Conservation (phyloP, 2,113 vertebrate species). For the Cyanoderma ruficeps region DNA sequence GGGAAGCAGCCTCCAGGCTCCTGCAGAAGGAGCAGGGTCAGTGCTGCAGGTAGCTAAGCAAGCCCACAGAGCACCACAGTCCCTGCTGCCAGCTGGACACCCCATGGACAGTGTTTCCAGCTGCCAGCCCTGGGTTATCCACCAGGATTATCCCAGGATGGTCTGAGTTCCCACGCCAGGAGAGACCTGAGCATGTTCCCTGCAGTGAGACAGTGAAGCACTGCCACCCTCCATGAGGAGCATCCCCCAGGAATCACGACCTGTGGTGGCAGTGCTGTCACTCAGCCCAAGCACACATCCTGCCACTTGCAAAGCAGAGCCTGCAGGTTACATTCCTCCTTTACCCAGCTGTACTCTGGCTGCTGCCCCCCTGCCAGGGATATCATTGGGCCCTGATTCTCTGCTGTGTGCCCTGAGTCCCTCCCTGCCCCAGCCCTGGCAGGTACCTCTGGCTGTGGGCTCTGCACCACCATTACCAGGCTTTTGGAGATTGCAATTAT, state of each 20-base stretch:
- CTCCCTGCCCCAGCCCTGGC: neutral
- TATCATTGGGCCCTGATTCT: accelerated
- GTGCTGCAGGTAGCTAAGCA: neutral
- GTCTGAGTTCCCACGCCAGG: neutral
- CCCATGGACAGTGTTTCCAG: accelerated
- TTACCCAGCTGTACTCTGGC: neutral
- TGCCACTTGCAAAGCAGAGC: neutral
- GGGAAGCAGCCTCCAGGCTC: neutral
- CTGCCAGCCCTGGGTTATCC: neutral
- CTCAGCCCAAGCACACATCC: neutral
- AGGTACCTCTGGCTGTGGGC: accelerated
- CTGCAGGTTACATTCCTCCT: neutral
- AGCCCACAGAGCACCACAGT: accelerated
- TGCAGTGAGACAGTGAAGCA: neutral
- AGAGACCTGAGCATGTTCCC: neutral
- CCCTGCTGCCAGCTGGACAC: neutral
- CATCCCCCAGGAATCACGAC: accelerated
- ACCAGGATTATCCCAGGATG: neutral
- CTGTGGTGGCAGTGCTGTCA: accelerated
- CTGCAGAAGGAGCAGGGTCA: neutral
- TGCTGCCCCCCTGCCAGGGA: neutral
- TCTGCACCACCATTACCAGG: neutral
- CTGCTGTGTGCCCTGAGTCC: neutral
- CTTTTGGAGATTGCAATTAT: neutral
- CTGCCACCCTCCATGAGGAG: neutral